Percentiles rank a stretch among this genome's conserved stretches.
Conservation (phyloP, 1,140 invertebrate species). For the Panagrolaimus sp. region DNA sequence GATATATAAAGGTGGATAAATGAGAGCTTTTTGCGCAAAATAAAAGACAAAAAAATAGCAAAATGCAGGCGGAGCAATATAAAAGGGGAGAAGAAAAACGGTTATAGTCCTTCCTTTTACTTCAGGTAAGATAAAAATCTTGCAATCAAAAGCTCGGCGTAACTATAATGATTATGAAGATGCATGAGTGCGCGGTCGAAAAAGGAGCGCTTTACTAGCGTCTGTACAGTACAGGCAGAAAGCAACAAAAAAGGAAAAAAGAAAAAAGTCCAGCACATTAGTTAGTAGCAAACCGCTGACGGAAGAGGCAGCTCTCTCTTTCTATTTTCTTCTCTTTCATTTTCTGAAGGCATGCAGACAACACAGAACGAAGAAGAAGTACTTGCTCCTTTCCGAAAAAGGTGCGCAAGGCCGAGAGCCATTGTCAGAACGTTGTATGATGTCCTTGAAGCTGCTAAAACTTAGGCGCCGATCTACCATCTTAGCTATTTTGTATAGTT, state of each 20-base stretch:
- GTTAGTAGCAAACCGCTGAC: slow-evolving; percentile 10
- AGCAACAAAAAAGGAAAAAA: not conserved
- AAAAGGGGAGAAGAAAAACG: too few species aligned
- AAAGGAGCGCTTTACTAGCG: not conserved
- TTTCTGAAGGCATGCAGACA: slow-evolving; percentile 11
- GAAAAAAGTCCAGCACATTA: not conserved
- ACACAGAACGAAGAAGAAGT: not conserved
- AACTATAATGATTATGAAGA: slow-evolving; percentile 17
- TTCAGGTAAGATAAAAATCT: slow-evolving; percentile 13
- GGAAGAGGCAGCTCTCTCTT: not conserved
- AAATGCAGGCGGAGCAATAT: too few species aligned
- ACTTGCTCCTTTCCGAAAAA: not conserved
- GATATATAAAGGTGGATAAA: not conserved
- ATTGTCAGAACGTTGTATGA: slow-evolving; percentile 11
- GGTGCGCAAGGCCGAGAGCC: slow-evolving; percentile 17
- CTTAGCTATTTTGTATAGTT: slow-evolving; percentile 10
- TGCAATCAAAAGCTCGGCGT: not conserved
- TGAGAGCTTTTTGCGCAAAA: not conserved
- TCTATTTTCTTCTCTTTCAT: not conserved
- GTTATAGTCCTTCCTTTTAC: not conserved
- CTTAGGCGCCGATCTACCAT: slow-evolving; percentile 9
- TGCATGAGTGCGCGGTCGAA: not conserved
- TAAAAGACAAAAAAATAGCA: not conserved
- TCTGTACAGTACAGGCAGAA: not conserved
- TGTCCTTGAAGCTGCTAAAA: slow-evolving; percentile 16